Conservation (phyloP, 2,113 vertebrate genomes). For the Oceanites oceanicus region DNA sequence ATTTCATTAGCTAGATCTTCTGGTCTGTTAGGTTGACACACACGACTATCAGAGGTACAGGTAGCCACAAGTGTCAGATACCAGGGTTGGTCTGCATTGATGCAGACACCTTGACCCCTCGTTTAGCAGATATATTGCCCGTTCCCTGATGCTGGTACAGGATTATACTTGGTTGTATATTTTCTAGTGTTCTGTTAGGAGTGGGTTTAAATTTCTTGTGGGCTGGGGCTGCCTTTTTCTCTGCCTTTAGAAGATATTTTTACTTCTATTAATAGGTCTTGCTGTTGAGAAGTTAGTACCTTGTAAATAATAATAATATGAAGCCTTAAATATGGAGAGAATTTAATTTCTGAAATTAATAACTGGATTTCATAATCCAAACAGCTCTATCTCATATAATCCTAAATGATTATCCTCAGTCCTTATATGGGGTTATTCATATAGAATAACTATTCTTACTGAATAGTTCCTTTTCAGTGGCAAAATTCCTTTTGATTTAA, state of each 20-base stretch:
- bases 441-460: neutral
- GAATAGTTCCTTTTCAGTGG: neutral
- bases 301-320: neutral
- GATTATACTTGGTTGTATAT: neutral
- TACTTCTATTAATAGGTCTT: neutral
- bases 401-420: neutral
- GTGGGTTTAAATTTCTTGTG: conserved; percentile 17
- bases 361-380: neutral
- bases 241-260: neutral
- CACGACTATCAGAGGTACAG: neutral
- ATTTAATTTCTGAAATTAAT: neutral
- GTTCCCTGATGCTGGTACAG: neutral
- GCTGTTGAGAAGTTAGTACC: neutral
- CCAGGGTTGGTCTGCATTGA: neutral
- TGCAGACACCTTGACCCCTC: neutral
- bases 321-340: neutral
- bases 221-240: neutral
- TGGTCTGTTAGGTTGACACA: neutral
- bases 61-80: neutral
- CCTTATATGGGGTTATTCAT: neutral
- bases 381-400: neutral
- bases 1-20: neutral
- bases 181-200: neutral
- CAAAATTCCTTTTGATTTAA: neutral
- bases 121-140: neutral